Percentiles rank a stretch among this genome's conserved stretches.
These are phyloP conservation scores for Caloenas nicobarica DNA, from an alignment of 2,113 vertebrate species.

Conservation along the genomic window DNA sequence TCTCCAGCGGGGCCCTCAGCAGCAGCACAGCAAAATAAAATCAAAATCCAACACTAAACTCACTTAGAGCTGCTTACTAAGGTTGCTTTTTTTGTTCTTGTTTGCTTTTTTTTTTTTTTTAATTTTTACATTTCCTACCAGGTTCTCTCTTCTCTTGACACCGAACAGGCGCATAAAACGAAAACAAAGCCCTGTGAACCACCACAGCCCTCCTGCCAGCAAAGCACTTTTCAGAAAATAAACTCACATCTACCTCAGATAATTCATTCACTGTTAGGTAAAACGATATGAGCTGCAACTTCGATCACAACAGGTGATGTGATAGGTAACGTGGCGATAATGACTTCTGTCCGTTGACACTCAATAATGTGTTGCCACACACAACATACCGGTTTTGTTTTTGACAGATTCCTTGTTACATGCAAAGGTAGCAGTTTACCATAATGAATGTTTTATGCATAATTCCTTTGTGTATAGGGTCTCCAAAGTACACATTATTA, in stretches of 20 bases:
- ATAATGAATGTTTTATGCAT: slow-evolving; percentile 78
- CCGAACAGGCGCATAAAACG: neutral
- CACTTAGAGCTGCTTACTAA: slow-evolving; percentile 15
- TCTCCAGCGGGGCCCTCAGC: slow-evolving; percentile 54
- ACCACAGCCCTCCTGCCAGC: rapidly evolving
- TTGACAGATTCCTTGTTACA: slow-evolving; percentile 58
- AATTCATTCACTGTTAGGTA: neutral
- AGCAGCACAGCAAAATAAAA: slow-evolving; percentile 58
- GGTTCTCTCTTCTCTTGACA: neutral
- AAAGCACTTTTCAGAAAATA: slow-evolving; percentile 14
- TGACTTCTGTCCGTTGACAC: neutral
- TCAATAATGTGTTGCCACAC: neutral
- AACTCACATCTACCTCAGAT: neutral
- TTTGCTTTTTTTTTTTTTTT: neutral
- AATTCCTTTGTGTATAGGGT: slow-evolving; percentile 76
- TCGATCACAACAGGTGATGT: slow-evolving; percentile 13
- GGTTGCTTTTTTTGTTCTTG: neutral
- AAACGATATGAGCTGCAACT: slow-evolving; percentile 1
- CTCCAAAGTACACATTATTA: slow-evolving; percentile 78
- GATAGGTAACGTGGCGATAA: slow-evolving; percentile 16
- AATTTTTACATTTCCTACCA: neutral
- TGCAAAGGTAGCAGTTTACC: slow-evolving; percentile 78
- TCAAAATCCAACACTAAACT: slow-evolving; percentile 60
- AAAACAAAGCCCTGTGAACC: neutral
- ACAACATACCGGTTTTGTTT: slow-evolving; percentile 17